A percentile compares a stretch with the other conserved stretches of the same genome.
Conservation (phyloP, 2,113 vertebrate genomes). For the Misgurnus mizolepis region DNA sequence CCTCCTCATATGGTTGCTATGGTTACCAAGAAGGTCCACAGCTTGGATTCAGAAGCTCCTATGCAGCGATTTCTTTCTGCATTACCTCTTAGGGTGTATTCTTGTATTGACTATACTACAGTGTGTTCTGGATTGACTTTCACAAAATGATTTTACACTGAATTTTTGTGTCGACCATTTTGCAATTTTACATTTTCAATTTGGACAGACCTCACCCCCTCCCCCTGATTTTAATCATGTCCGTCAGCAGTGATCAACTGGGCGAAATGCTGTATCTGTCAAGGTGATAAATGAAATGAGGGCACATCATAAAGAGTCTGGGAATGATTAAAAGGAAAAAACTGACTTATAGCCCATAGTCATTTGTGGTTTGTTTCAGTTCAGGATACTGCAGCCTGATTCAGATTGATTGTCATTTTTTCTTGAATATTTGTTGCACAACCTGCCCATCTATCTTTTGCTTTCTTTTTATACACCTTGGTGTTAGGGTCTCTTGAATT, state of each 20-base stretch:
- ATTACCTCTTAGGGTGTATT: background rate
- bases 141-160: background rate
- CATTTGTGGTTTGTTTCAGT: background rate
- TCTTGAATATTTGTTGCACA: background rate
- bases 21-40: slow-evolving; percentile 50
- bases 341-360: background rate
- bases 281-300: slow-evolving; percentile 25
- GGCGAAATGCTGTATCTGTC: slow-evolving; percentile 1
- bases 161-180: background rate
- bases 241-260: slow-evolving; percentile 1
- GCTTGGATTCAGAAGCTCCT: background rate
- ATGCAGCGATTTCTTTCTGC: background rate
- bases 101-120: background rate
- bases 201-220: background rate
- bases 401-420: slow-evolving; percentile 6
- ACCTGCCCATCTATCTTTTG: background rate
- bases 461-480: background rate
- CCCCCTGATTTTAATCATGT: background rate
- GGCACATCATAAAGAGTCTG: slow-evolving; percentile 13
- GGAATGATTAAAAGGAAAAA: background rate
- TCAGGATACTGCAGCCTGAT: background rate
- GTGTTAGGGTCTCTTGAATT: no score
- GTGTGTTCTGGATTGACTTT: background rate
- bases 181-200: slow-evolving; percentile 10
- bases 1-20: slow-evolving; percentile 59